These are phyloP conservation scores for Dicrostonyx torquatus DNA, from an alignment of 2,797 vertebrate genomes.

Conservation along the genomic window DNA sequence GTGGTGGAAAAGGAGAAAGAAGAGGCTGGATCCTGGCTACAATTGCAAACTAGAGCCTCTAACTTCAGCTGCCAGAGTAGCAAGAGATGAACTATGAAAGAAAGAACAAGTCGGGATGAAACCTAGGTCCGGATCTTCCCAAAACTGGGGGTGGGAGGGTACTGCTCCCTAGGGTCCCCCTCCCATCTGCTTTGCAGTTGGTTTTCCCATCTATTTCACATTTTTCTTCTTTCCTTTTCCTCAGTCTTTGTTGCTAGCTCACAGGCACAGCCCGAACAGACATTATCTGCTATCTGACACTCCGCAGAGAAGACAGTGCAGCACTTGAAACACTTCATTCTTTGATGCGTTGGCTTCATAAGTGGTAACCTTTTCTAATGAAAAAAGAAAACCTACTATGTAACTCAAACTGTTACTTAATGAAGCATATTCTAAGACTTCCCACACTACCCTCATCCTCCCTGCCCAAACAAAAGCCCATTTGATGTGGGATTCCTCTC, in stretches of 20 bases:
- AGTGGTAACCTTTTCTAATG: constrained; percentile 42
- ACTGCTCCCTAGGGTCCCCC: neutral
- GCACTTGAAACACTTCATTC: neutral
- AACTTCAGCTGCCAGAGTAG: neutral
- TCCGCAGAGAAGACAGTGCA: neutral
- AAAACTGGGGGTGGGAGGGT: neutral
- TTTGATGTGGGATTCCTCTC: too few relatives aligned
- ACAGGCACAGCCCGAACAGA: constrained; percentile 8
- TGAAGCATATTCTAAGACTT: neutral
- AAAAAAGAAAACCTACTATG: neutral
- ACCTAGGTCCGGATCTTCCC: neutral
- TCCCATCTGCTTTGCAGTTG: neutral
- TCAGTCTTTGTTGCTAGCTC: neutral
- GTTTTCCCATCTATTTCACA: constrained; percentile 16
- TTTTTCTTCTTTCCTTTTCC: neutral
- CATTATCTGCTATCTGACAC: neutral
- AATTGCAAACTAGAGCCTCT: neutral
- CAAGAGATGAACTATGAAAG: neutral
- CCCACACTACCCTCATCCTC: neutral
- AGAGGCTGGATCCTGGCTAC: neutral
- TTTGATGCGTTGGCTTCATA: constrained; percentile 10
- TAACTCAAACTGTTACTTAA: neutral
- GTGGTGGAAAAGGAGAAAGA: neutral
- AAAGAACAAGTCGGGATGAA: neutral
- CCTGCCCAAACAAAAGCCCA: neutral